Conservation (phyloP, 2,888 invertebrate genomes). For the Troides oblongomaculatus region DNA sequence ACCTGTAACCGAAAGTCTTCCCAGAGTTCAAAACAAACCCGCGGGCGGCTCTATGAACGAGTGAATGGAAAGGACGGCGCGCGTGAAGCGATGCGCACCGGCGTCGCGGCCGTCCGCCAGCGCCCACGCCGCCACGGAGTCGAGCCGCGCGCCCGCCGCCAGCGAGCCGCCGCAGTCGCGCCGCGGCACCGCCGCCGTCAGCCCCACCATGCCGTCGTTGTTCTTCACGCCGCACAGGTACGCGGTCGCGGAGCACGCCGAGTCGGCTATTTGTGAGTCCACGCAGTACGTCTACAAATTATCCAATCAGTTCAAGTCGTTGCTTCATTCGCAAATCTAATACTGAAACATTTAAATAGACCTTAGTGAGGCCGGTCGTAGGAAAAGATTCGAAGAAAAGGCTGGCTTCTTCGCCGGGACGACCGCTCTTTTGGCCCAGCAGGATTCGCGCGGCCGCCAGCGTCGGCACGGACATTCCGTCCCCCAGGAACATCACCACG, state of each 20-base stretch:
- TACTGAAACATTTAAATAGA: conserved; percentile 37
- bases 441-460: conserved; percentile 80
- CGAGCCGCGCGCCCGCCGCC: conserved; percentile 52
- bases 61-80: conserved; percentile 62
- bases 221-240: conserved; percentile 80
- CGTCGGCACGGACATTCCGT: conserved; percentile 87
- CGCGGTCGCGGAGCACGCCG: conserved; percentile 22
- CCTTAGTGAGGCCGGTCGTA: conserved; percentile 81
- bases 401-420: conserved; percentile 70
- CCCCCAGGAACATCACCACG: conserved; percentile 85
- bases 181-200: conserved; percentile 80
- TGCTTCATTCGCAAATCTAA: too few relatives aligned
- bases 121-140: conserved; percentile 26
- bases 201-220: conserved; percentile 82
- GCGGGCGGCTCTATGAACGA: too few relatives aligned
- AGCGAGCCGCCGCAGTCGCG: conserved; percentile 80
- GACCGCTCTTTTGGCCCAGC: conserved; percentile 20
- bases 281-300: conserved; percentile 74
- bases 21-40: too few relatives aligned
- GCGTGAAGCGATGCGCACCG: conserved; percentile 71
- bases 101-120: conserved; percentile 51
- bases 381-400: conserved; percentile 83
- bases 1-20: too few relatives aligned
- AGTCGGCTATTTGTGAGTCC: conserved; percentile 78
- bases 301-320: too few relatives aligned